These are phyloP conservation scores for Oncorhynchus masou DNA, from an alignment of 2,113 vertebrate species.

Conservation along the genomic window DNA sequence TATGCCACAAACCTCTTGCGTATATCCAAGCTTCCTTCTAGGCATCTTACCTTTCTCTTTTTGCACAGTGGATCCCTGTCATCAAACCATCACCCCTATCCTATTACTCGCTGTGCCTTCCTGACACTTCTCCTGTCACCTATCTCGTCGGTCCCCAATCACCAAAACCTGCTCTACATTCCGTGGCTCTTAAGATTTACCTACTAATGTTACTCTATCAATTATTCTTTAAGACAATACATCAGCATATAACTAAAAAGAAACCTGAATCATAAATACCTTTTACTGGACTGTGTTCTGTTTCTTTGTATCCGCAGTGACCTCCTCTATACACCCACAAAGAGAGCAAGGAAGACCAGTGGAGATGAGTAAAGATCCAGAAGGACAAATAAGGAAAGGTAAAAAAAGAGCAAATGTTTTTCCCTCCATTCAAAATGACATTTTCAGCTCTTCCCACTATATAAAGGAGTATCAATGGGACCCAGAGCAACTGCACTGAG, in stretches of 20 bases:
- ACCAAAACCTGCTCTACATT: neutral
- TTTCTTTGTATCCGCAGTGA: constrained; percentile 51
- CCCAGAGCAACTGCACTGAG: constrained; percentile 37
- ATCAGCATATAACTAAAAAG: neutral
- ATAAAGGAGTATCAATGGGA: constrained; percentile 42
- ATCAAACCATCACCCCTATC: neutral
- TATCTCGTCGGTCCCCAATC: neutral
- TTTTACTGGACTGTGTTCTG: constrained; percentile 27
- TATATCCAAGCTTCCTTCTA: neutral
- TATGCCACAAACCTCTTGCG: neutral
- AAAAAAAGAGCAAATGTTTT: constrained; percentile 17
- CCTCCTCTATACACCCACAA: constrained; percentile 57
- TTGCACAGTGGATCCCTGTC: no score
- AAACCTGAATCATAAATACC: neutral
- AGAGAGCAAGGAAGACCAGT: constrained; percentile 34
- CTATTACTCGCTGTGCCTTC: neutral
- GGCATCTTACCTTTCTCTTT: neutral
- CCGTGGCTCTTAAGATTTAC: neutral
- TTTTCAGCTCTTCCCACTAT: constrained; percentile 41
- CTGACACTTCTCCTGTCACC: neutral
- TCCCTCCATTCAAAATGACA: constrained; percentile 46
- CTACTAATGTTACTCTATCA: neutral
- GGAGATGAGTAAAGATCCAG: constrained; percentile 47
- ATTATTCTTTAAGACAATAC: neutral
- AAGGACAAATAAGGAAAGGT: constrained; percentile 12